Percentiles rank a stretch among this genome's conserved stretches.
phyloP scores from a whole-genome alignment of 2,888 invertebrate species.

The Polietes domitor region DNA sequence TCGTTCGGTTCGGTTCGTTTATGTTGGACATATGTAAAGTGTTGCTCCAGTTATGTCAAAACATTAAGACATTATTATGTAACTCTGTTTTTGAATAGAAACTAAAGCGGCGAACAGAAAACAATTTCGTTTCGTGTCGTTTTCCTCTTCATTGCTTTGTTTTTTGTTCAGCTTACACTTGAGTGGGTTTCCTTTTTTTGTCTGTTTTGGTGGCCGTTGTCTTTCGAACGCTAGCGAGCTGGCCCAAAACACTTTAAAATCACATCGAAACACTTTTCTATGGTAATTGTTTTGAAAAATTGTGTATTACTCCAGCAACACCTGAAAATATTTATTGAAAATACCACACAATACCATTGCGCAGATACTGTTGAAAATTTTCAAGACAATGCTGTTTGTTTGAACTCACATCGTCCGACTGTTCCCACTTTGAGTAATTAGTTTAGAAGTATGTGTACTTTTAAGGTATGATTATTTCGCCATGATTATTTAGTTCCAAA shows the following conservation, averaged over 20 bases:
- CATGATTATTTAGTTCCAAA: no score
- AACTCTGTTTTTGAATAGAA: constrained; percentile 42
- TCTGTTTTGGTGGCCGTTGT: not conserved
- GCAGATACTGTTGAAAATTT: no score
- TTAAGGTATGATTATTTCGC: no score
- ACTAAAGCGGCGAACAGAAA: not conserved
- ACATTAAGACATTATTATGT: constrained; percentile 65
- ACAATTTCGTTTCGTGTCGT: constrained; percentile 11
- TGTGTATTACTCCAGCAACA: constrained; percentile 1
- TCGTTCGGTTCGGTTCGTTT: constrained; percentile 46
- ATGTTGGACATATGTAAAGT: constrained; percentile 61
- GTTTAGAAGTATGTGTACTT: no score
- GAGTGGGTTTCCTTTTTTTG: constrained; percentile 29
- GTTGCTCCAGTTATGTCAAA: constrained; percentile 67
- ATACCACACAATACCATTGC: no score
- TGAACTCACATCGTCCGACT: no score
- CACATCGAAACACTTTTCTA: constrained; percentile 23
- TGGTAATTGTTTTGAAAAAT: constrained; percentile 40
- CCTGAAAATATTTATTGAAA: constrained; percentile 15
- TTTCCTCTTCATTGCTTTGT: constrained; percentile 27
- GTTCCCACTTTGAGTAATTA: no score
- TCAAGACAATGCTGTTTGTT: no score
- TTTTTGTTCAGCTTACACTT: constrained; percentile 8
- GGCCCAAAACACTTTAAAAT: constrained; percentile 31
- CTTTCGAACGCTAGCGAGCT: constrained; percentile 9